Conservation (phyloP, 2,888 invertebrate genomes). For the Rhagium mordax region DNA sequence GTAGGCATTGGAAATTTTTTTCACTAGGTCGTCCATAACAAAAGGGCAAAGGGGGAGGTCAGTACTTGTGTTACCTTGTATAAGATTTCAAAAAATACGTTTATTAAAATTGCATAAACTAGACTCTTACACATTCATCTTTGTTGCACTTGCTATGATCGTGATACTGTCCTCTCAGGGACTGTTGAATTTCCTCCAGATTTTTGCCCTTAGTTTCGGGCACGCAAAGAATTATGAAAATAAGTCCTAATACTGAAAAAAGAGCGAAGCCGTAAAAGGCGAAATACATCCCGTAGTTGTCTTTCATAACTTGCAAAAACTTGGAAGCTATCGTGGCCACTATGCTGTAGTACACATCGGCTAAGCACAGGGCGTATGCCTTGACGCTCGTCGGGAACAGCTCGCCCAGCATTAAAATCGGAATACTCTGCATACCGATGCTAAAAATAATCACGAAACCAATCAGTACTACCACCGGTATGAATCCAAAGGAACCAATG, state of each 20-base stretch:
- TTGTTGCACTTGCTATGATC: constrained; percentile 24
- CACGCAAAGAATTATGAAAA: constrained; percentile 76
- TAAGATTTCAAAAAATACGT: too few relatives aligned
- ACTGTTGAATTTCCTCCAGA: constrained; percentile 79
- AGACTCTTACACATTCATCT: constrained; percentile 24
- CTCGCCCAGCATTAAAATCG: constrained; percentile 72
- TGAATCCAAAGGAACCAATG: constrained; percentile 63
- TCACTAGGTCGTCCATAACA: too few relatives aligned
- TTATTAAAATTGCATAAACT: neutral
- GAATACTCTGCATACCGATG: constrained; percentile 73
- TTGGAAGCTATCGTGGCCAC: constrained; percentile 71
- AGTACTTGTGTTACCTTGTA: too few relatives aligned
- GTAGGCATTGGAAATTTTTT: too few relatives aligned
- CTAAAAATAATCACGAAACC: constrained; percentile 71
- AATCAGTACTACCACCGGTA: constrained; percentile 71
- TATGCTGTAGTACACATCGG: constrained; percentile 72
- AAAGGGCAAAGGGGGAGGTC: too few relatives aligned
- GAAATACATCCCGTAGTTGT: constrained; percentile 75
- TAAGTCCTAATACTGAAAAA: constrained; percentile 75
- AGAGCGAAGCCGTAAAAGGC: constrained; percentile 78
- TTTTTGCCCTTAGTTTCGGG: constrained; percentile 84
- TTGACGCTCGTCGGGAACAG: constrained; percentile 74
- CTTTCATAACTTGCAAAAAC: constrained; percentile 72
- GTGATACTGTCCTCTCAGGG: constrained; percentile 71
- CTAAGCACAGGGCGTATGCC: constrained; percentile 74